These are phyloP conservation scores for Enoplosus armatus DNA, from an alignment of 2,797 vertebrate genomes.

Conservation along the genomic window DNA sequence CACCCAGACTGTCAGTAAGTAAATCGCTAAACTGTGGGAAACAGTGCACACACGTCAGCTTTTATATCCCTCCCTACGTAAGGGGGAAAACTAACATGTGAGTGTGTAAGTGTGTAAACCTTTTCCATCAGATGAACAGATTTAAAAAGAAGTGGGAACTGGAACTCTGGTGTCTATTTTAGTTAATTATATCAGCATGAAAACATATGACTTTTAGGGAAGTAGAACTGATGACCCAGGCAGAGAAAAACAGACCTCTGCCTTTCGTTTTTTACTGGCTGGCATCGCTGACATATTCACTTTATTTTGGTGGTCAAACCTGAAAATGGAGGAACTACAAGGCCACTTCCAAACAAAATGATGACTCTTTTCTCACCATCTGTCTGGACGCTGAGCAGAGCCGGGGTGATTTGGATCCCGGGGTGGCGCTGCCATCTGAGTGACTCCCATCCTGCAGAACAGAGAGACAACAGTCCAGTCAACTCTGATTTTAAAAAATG, in stretches of 20 bases:
- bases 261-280: constrained; percentile 23
- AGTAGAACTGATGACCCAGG: constrained; percentile 43
- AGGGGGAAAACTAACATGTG: not conserved
- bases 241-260: not conserved
- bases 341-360: constrained; percentile 5
- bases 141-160: constrained; percentile 40
- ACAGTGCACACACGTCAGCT: constrained; percentile 7
- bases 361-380: constrained; percentile 63
- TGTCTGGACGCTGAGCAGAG: constrained; percentile 69
- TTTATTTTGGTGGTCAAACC: constrained; percentile 15
- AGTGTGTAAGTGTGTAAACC: not conserved
- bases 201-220: constrained; percentile 48
- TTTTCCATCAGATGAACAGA: constrained; percentile 30
- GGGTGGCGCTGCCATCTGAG: constrained; percentile 48
- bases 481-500: not conserved
- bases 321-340: constrained; percentile 22
- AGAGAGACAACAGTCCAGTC: constrained; percentile 13
- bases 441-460: constrained; percentile 74
- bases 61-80: not conserved
- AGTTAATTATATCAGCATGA: not conserved
- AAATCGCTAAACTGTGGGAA: constrained; percentile 55
- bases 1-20: constrained; percentile 8
- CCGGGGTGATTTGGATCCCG: constrained; percentile 54
- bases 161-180: constrained; percentile 21
- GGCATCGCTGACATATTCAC: constrained; percentile 20